Percentiles rank a stretch among this genome's conserved stretches.
These are phyloP conservation scores for Eulithis prunata DNA, from an alignment of 2,888 invertebrate genomes.

Conservation along the genomic window DNA sequence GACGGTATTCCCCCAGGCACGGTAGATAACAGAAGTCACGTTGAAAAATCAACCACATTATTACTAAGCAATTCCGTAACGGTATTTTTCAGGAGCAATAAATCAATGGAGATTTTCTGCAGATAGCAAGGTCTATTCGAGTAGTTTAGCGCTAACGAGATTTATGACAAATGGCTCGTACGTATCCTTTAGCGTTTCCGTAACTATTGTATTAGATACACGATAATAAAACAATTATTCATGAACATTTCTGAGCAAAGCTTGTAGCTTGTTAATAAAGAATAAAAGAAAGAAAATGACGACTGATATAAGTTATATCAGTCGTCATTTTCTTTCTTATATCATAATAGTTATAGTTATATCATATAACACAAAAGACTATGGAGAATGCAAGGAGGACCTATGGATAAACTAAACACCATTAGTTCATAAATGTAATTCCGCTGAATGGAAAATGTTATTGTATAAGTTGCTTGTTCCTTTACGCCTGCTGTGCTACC, in stretches of 20 bases:
- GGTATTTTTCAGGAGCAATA: conserved; percentile 4
- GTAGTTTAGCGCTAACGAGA: conserved; percentile 10
- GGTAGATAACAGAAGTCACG: neutral
- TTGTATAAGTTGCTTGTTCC: too few species aligned
- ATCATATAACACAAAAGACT: neutral
- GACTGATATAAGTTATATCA: neutral
- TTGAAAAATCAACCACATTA: neutral
- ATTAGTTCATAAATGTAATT: too few species aligned
- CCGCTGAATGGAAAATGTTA: too few species aligned
- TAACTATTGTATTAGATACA: conserved; percentile 1
- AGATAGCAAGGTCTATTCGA: conserved; percentile 5
- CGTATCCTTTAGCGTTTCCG: neutral
- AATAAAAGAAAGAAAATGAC: neutral
- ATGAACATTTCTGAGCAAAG: too few species aligned
- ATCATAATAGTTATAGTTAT: too few species aligned
- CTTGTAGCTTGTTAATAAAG: too few species aligned
- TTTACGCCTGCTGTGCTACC: too few species aligned
- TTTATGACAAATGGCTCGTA: conserved; percentile 6
- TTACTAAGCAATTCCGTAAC: conserved; percentile 1
- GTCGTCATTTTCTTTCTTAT: neutral
- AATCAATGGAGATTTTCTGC: neutral
- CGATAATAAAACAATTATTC: neutral
- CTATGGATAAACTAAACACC: too few species aligned
- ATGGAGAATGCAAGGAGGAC: neutral
- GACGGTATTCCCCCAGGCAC: too few species aligned